Evolutionary conservation across 2,888 invertebrate genomes (phyloP).

Genomic region (Chymomyza fuscimana): DNA sequence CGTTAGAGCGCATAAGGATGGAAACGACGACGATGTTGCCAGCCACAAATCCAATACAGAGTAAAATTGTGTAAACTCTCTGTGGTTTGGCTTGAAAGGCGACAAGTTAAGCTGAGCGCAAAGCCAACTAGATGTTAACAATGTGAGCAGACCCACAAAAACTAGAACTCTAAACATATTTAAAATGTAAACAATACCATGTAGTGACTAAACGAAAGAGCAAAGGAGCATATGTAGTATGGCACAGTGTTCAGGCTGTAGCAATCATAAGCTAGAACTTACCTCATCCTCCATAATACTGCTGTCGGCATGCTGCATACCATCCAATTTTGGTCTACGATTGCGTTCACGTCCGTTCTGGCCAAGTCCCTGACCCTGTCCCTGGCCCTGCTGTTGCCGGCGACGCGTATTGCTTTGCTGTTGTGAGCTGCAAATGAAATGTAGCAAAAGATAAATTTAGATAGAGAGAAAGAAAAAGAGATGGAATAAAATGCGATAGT

Average conservation of each 20-base stretch:
- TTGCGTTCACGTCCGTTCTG: slow-evolving; percentile 73
- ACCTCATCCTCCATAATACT: slow-evolving; percentile 80
- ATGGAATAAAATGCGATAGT: too few relatives aligned
- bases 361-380: slow-evolving; percentile 37
- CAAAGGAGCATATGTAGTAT: neutral
- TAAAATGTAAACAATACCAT: slow-evolving; percentile 48
- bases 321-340: slow-evolving; percentile 78
- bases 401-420: slow-evolving; percentile 68
- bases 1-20: neutral
- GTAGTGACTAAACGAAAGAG: neutral
- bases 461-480: slow-evolving; percentile 3
- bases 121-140: slow-evolving; percentile 35
- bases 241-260: neutral
- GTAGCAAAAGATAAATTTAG: slow-evolving; percentile 9
- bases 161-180: slow-evolving; percentile 44
- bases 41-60: slow-evolving; percentile 54
- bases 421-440: slow-evolving; percentile 65
- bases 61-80: slow-evolving; percentile 40
- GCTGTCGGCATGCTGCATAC: slow-evolving; percentile 78
- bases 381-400: slow-evolving; percentile 67
- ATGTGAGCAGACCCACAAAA: slow-evolving; percentile 15
- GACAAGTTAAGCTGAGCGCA: slow-evolving; percentile 35
- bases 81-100: slow-evolving; percentile 15
- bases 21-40: slow-evolving; percentile 18
- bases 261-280: slow-evolving; percentile 52